A percentile compares a stretch with the other conserved stretches of the same genome.
Evolutionary conservation across 2,797 vertebrate genomes (phyloP).

Genomic region (Amazona ochrocephala): DNA sequence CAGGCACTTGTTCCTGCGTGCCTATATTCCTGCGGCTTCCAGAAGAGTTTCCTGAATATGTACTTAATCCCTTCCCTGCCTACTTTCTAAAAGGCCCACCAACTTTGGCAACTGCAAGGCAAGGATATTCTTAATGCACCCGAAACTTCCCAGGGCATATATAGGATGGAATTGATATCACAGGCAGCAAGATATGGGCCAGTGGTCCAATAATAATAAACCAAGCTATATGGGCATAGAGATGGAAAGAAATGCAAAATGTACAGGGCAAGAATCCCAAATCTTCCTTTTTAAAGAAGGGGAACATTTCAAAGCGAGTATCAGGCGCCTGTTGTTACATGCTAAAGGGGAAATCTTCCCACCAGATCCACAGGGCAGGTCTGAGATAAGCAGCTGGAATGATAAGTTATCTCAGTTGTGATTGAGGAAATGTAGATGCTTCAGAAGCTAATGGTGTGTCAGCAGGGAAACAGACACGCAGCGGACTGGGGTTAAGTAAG

Average conservation of each 20-base stretch:
- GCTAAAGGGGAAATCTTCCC: slow-evolving; percentile 45
- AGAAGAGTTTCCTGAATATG: background rate
- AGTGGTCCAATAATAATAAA: fast-evolving
- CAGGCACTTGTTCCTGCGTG: background rate
- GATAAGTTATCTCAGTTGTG: slow-evolving; percentile 55
- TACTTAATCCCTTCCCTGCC: background rate
- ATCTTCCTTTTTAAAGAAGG: background rate
- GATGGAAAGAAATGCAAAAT: background rate
- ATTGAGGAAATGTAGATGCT: slow-evolving; percentile 63
- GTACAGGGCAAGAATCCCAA: slow-evolving; percentile 4
- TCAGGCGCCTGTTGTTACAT: slow-evolving; percentile 31
- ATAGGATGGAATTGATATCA: background rate
- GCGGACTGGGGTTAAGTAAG: slow-evolving; percentile 18
- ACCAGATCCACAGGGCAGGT: slow-evolving; percentile 38
- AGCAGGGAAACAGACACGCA: slow-evolving; percentile 42
- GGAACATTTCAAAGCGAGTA: slow-evolving; percentile 26
- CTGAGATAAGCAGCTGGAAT: slow-evolving; percentile 62
- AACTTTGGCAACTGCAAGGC: background rate
- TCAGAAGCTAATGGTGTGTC: slow-evolving; percentile 65
- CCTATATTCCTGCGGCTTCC: background rate
- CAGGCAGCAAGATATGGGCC: background rate
- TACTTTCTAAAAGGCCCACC: background rate
- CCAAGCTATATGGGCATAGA: background rate
- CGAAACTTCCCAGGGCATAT: background rate
- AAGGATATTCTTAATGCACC: background rate